These are phyloP conservation scores for Nemopilema nomurai DNA, from an alignment of 30 jellyfish, hydroid and myxozoan genomes.

Conservation along the genomic window DNA sequence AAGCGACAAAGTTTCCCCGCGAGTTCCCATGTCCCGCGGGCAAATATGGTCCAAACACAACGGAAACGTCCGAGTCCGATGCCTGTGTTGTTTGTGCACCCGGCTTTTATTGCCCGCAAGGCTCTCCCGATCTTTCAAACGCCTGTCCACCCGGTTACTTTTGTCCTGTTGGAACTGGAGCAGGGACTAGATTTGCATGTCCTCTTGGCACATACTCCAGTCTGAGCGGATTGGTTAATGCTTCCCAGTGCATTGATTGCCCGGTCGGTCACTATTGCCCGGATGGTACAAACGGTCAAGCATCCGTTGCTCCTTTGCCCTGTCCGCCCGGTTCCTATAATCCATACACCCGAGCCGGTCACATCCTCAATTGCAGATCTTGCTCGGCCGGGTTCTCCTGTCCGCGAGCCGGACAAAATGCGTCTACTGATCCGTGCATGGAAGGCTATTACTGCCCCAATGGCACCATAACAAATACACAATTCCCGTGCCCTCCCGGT, in stretches of 20 bases:
- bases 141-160: constrained; percentile 89
- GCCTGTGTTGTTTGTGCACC: constrained; percentile 77
- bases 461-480: constrained; percentile 82
- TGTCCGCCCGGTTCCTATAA: constrained; percentile 97
- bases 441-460: constrained; percentile 93
- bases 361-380: constrained; percentile 77
- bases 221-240: constrained; percentile 58
- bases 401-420: constrained; percentile 84
- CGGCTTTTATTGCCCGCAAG: constrained; percentile 86
- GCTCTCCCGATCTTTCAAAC: constrained; percentile 62
- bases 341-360: constrained; percentile 76
- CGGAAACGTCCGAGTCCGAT: constrained; percentile 57
- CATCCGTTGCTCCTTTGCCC: constrained; percentile 87
- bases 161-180: constrained; percentile 90
- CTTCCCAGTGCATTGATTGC: constrained; percentile 86
- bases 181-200: constrained; percentile 86
- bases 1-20: constrained; percentile 66
- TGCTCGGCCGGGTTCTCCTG: constrained; percentile 95
- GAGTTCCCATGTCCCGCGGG: constrained; percentile 97
- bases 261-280: constrained; percentile 98
- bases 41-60: constrained; percentile 64
- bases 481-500: constrained; percentile 97
- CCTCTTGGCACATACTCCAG: constrained; percentile 90
- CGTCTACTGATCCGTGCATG: constrained; percentile 69
- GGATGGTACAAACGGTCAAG: constrained; percentile 84